Evolutionary conservation across 2,888 invertebrate genomes (phyloP).

Genomic region (Pteria penguin): DNA sequence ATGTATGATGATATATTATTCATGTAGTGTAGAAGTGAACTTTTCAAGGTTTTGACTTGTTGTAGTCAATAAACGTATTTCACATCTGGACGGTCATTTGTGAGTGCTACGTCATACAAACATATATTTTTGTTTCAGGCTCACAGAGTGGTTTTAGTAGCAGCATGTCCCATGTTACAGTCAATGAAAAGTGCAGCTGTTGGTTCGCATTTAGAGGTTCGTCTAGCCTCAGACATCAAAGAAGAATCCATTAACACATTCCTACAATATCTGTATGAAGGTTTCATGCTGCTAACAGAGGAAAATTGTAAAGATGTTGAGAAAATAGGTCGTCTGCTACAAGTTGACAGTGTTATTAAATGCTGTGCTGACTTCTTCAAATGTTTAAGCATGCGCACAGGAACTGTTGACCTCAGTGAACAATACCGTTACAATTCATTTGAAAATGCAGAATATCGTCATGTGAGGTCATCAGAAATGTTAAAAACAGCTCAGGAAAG

Average conservation of each 20-base stretch:
- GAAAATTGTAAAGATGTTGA: slow-evolving; percentile 47
- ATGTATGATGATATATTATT: no score
- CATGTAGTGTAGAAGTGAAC: no score
- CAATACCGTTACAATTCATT: slow-evolving; percentile 14
- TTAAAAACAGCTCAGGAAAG: slow-evolving; percentile 21
- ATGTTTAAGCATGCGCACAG: slow-evolving; percentile 8
- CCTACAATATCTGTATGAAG: slow-evolving; percentile 50
- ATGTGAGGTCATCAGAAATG: slow-evolving; percentile 35
- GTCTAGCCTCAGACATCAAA: slow-evolving; percentile 42
- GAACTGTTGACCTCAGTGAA: slow-evolving; percentile 13
- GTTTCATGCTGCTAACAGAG: slow-evolving; percentile 50
- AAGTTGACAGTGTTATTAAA: slow-evolving; percentile 48
- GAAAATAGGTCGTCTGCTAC: slow-evolving; percentile 46
- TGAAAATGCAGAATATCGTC: slow-evolving; percentile 34
- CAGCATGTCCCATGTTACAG: slow-evolving; percentile 52
- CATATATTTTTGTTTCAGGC: slow-evolving; percentile 43
- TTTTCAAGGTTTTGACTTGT: no score
- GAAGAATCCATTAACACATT: slow-evolving; percentile 41
- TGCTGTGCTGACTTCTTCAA: slow-evolving; percentile 49
- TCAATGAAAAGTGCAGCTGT: slow-evolving; percentile 39
- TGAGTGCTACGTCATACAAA: no score
- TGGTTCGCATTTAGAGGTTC: slow-evolving; percentile 47
- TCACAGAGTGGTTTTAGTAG: slow-evolving; percentile 48
- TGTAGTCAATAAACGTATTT: no score
- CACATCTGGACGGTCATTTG: no score